Conservation (phyloP, 2,113 vertebrate species). For the Erpornis zantholeuca region DNA sequence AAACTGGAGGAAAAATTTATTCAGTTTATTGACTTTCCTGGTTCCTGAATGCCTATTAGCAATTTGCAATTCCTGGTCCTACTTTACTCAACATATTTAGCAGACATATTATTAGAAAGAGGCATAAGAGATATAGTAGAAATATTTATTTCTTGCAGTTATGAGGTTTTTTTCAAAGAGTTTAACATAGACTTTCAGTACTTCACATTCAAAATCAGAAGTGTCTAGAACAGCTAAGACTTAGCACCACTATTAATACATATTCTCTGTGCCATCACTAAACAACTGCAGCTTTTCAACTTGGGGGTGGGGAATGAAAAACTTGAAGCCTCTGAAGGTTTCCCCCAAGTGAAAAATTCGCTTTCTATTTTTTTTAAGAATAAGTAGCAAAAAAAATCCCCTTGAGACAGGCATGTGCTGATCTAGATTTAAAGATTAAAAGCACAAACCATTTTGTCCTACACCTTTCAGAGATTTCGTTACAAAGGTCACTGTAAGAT, state of each 20-base stretch:
- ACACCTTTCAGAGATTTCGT: background rate
- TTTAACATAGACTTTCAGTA: background rate
- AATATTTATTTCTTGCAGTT: background rate
- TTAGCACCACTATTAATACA: background rate
- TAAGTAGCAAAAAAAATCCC: background rate
- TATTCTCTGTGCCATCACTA: background rate
- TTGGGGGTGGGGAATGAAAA: background rate
- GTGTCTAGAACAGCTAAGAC: background rate
- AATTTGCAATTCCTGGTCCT: background rate
- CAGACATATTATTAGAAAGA: background rate
- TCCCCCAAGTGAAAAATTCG: background rate
- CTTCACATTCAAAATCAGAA: background rate
- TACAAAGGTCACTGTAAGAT: background rate
- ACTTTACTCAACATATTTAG: background rate
- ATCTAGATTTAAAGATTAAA: background rate
- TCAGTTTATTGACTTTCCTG: background rate
- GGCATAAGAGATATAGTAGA: background rate
- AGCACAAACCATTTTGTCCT: background rate
- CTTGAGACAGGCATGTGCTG: background rate
- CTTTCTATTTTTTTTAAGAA: background rate
- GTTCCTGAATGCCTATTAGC: background rate
- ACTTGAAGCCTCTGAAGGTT: background rate
- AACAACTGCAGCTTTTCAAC: background rate
- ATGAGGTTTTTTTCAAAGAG: background rate
- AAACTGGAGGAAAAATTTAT: background rate